These are phyloP conservation scores for Phacellophora camtschatica DNA, from an alignment of 30 jellyfish, hydroid and myxozoan species.

Conservation along the genomic window DNA sequence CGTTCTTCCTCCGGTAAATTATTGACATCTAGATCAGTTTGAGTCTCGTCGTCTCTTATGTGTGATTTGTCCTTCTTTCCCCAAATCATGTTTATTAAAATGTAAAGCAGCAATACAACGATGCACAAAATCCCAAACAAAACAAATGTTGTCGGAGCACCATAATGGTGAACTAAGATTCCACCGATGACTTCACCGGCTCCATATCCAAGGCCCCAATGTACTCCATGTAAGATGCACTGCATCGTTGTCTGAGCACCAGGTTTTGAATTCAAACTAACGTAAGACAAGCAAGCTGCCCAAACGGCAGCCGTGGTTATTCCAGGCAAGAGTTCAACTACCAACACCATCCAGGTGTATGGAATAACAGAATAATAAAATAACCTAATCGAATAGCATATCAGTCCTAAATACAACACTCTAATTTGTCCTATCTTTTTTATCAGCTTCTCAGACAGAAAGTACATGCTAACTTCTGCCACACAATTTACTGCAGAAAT, in stretches of 20 bases:
- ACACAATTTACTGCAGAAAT: conserved; percentile 95
- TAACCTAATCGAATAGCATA: conserved; percentile 93
- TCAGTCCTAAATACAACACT: conserved; percentile 87
- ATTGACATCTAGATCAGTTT: conserved; percentile 78
- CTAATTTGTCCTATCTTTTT: conserved; percentile 89
- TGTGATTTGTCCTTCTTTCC: conserved; percentile 76
- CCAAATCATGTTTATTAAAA: conserved; percentile 91
- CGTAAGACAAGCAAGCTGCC: conserved; percentile 99
- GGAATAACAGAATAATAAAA: conserved; percentile 96
- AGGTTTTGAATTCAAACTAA: conserved; percentile 88
- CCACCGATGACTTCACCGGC: conserved; percentile 99
- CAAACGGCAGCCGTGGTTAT: conserved; percentile 99
- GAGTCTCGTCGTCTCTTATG: conserved; percentile 96
- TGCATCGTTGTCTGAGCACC: conserved; percentile 99
- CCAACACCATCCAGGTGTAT: conserved; percentile 96
- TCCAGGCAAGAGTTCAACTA: conserved; percentile 96
- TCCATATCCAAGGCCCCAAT: conserved; percentile 99
- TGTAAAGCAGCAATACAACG: conserved; percentile 83
- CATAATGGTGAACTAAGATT: conserved; percentile 94
- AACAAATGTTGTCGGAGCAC: conserved; percentile 98
- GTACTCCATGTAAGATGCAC: conserved; percentile 98
- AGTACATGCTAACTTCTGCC: conserved; percentile 99
- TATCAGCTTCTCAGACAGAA: conserved; percentile 87
- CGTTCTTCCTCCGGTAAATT: conserved; percentile 69
- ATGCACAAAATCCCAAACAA: conserved; percentile 95